Conservation (phyloP, 2,888 invertebrate genomes). For the Zygaena filipendulae region DNA sequence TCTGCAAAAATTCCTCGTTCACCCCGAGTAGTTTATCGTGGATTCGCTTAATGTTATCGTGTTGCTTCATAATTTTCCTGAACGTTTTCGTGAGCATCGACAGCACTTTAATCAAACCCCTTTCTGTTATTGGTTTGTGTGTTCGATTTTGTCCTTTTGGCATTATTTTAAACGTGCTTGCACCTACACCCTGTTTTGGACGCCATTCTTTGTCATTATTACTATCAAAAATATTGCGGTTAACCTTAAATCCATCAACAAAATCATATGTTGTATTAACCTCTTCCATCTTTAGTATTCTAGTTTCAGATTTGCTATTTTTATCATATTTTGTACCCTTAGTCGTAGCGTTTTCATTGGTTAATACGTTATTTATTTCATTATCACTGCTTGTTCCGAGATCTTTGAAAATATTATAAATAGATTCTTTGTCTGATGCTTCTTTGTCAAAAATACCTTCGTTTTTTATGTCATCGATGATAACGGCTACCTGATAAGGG, state of each 20-base stretch:
- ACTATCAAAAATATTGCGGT: conserved; percentile 31
- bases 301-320: conserved; percentile 23
- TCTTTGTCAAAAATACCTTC: conserved; percentile 7
- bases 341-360: conserved; percentile 5
- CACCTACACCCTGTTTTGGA: conserved; percentile 25
- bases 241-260: conserved; percentile 18
- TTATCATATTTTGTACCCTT: conserved; percentile 6
- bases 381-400: conserved; percentile 1
- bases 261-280: conserved; percentile 23
- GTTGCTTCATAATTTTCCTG: conserved; percentile 51
- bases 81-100: conserved; percentile 50
- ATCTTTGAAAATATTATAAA: neutral
- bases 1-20: conserved; percentile 34
- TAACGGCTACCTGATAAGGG: conserved; percentile 37
- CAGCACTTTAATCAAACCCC: conserved; percentile 44
- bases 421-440: neutral
- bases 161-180: conserved; percentile 31
- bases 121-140: conserved; percentile 35
- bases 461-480: conserved; percentile 25
- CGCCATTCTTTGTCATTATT: conserved; percentile 34
- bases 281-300: conserved; percentile 26
- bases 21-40: conserved; percentile 30
- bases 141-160: conserved; percentile 26
- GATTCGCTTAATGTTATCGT: conserved; percentile 40
- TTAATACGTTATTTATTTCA: conserved; percentile 7